Evolutionary conservation across 2,797 vertebrate genomes (phyloP).

Genomic region (Dromococcyx pavoninus): DNA sequence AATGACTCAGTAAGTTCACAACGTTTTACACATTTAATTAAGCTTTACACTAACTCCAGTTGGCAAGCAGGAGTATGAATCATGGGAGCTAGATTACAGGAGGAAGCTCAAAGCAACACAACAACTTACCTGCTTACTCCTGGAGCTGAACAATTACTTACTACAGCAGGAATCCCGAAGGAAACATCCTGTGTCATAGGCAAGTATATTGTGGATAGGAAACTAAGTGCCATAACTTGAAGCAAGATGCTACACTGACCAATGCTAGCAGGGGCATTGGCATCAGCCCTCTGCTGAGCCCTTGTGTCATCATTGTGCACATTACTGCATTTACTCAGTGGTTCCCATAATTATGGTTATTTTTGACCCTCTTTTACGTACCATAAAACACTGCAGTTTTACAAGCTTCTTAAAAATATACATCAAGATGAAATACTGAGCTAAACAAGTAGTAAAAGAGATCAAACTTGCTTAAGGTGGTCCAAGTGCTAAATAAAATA

Average conservation of each 20-base stretch:
- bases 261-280: background rate
- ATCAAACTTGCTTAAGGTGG: background rate
- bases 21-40: slow-evolving; percentile 63
- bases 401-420: background rate
- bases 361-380: background rate
- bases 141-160: background rate
- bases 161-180: background rate
- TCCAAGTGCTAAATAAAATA: background rate
- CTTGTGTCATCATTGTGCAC: background rate
- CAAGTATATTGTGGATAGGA: background rate
- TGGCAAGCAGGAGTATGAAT: slow-evolving; percentile 45
- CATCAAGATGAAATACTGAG: background rate
- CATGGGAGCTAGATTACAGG: slow-evolving; percentile 4
- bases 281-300: background rate
- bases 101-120: background rate
- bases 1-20: slow-evolving; percentile 46
- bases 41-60: slow-evolving; percentile 10
- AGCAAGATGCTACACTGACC: background rate
- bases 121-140: background rate
- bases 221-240: background rate
- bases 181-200: background rate
- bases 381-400: background rate
- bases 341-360: background rate
- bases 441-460: background rate
- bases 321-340: no score